Base-by-base conservation (phyloP, 2,113 vertebrate genomes). In the Aythya baeri region DNA sequence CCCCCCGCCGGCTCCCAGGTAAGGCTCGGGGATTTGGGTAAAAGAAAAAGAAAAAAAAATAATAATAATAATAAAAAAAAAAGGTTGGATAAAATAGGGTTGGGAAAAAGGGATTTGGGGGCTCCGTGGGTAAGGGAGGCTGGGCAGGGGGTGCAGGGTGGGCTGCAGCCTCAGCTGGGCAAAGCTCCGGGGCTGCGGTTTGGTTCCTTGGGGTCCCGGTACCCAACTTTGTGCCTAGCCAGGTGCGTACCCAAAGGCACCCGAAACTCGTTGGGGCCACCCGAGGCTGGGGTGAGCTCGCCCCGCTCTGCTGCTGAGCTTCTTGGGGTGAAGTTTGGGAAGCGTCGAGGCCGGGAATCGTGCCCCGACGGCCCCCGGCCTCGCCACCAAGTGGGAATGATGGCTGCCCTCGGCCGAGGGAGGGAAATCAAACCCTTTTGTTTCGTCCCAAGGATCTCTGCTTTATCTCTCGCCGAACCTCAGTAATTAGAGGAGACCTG, bases 401-500 rank as follows among this genome's bases (percentile, higher is more conserved):
- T 85, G 81, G 43, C 84, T 82, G 88, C 38, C 86, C 54, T 84
- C 77, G 84, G 78, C 78, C 68, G 72, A 93, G 85, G 70, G 62
- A 57, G 59, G 49, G 89, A 94, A 93, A 94, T 91, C 95, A 87
- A 82, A 96, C 90, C 87, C 90, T 88, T 95, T 79, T 68, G 82
- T 95, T 66, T 82, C 81, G 94, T 78, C 50, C 0, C 0, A 70
- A 83, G 93, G 79, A 85, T 93, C 86, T 96, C 97, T 98, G 94
- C 75, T 97, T 96, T 97, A 71, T 97, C 92, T 97, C 96, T 80
- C n/a, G 23, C 61, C 18, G 12, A 25, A 76, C 58, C 18, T 66
- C 23, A 26, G 83, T 97, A 97, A 98, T 97, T 98, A 94, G 96
- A 96, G 88, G 94, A 97, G 92, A 54, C 63, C 91, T 83, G 54